Evolutionary conservation across 1,140 invertebrate species (phyloP), one percentile per base, ranked within the genome.

Genomic region (Paraescarpia echinospica): DNA sequence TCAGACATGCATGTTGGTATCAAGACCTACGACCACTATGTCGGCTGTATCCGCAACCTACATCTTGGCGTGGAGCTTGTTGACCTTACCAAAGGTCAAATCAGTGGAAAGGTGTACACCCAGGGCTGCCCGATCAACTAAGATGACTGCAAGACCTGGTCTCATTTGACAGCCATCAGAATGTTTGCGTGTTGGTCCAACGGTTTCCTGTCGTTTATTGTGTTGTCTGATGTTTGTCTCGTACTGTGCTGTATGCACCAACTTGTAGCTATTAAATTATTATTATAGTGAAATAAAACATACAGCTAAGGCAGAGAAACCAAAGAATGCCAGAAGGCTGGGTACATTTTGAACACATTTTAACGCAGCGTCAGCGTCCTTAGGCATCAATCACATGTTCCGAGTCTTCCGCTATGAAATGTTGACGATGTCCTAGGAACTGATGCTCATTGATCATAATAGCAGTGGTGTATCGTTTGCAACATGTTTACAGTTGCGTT

Each of bases 41-140:
- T 98, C 35, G 98, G 98, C 0, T 99, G 98, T 95, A 98, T 99
- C 31, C 94, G 96, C 9, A 95, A 95, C 91, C 90, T 96, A 2
- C 91, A 93, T 33, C 92, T 96, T 22, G 94, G 95, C 90, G 93
- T 93, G 8, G 93, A 93, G 18, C 88, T 93, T 8, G 93, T 94
- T 51, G 93, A 93, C 92, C 92, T 96, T 27, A 93, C 93, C 34
- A 92, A 48, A 91, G 95, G 93, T 34, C 89, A 92, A 33, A 89
- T 92, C 27, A 89, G 51, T 35, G 95, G 95, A 34, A 93, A 94
- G 91, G 93, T 95, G 9, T 92, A 93, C n/a, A 90, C 93, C 4
- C 94, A 94, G 92, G 93, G 94, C 33, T 95, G 95, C 93, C 95
- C 95, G 27, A 91, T 92, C 33, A 93, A 91, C 93, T 92, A 77